phyloP scores from a whole-genome alignment of 2,113 vertebrate species.

The Rhinolophus sinicus region DNA sequence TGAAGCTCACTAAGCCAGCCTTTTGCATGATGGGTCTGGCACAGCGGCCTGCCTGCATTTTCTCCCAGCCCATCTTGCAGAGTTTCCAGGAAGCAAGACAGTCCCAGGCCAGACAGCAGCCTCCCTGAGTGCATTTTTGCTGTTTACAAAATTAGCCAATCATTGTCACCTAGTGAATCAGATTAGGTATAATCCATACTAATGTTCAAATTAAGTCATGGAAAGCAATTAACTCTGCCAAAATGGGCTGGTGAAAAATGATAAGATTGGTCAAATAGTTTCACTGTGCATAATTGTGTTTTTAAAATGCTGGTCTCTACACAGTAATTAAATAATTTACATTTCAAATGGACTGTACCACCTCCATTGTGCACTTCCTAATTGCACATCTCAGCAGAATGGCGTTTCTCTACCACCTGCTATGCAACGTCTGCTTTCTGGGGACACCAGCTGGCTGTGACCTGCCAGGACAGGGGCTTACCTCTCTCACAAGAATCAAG shows the following conservation, averaged over 20 bases:
- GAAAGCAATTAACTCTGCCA: conserved; percentile 46
- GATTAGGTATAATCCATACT: conserved; percentile 44
- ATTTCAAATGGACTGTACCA: conserved; percentile 50
- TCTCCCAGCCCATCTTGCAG: conserved; percentile 45
- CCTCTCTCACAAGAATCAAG: neutral
- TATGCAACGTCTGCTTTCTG: neutral
- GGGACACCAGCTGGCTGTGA: neutral
- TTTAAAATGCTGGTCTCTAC: neutral
- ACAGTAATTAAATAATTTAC: conserved; percentile 47
- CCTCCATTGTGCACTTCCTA: neutral
- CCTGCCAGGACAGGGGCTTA: neutral
- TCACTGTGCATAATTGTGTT: conserved; percentile 47
- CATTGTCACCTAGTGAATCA: neutral
- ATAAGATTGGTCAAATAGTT: neutral
- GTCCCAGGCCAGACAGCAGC: conserved; percentile 23
- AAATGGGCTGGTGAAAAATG: conserved; percentile 55
- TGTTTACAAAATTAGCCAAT: conserved; percentile 7
- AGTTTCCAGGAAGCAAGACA: neutral
- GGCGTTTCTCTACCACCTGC: neutral
- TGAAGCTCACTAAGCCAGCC: conserved; percentile 45
- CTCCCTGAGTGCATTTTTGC: neutral
- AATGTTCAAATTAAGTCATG: neutral
- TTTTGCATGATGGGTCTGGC: neutral
- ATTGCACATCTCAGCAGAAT: neutral
- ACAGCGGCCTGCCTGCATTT: conserved; percentile 45